Conservation (phyloP, 2,797 vertebrate species). For the Paratrypauchen microcephalus region DNA sequence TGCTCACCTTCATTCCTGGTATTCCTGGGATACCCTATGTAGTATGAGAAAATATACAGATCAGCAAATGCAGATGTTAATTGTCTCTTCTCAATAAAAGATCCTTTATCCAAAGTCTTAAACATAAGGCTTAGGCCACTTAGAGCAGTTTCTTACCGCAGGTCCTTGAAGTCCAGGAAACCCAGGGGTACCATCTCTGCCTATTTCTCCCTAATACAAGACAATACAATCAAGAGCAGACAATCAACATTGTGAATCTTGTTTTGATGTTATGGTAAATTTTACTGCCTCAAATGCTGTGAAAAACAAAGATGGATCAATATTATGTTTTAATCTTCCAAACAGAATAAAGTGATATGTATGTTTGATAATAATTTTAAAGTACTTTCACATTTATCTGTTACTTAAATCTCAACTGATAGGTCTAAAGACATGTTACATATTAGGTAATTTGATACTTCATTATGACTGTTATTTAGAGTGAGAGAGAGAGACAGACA, state of each 20-base stretch:
- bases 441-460: no score
- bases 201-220: slow-evolving; percentile 85
- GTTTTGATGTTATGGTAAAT: neutral
- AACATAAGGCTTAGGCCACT: neutral
- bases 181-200: slow-evolving; percentile 83
- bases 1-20: slow-evolving; percentile 87
- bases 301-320: no score
- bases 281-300: no score
- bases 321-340: neutral
- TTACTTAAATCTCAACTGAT: neutral
- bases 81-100: neutral
- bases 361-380: neutral
- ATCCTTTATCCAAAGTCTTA: neutral
- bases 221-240: slow-evolving; percentile 10
- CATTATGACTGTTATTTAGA: no score
- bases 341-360: neutral
- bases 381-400: no score
- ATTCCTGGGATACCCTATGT: slow-evolving; percentile 84
- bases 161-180: slow-evolving; percentile 82
- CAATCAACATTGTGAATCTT: neutral
- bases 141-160: slow-evolving; percentile 77
- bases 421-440: neutral
- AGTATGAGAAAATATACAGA: slow-evolving; percentile 44
- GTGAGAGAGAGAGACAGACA: neutral
- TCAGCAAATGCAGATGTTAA: neutral